phyloP scores from a whole-genome alignment of 1,140 invertebrate genomes.

The Heliconius eleuchia region DNA sequence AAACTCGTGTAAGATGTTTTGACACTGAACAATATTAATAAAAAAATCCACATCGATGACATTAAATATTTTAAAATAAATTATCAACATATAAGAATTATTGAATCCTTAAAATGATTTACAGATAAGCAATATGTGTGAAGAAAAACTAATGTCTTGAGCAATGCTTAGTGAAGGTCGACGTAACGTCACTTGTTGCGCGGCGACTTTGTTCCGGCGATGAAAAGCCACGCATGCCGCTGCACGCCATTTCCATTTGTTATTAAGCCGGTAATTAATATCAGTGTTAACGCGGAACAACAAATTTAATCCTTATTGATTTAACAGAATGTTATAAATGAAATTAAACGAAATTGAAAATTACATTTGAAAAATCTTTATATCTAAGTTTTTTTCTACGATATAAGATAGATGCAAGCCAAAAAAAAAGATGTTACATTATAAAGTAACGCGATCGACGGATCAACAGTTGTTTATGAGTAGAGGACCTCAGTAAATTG shows the following conservation, averaged over 20 bases:
- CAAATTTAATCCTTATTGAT: slow-evolving; percentile 14
- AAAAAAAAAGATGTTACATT: too few species aligned
- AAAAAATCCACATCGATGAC: not conserved
- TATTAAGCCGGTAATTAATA: slow-evolving; percentile 67
- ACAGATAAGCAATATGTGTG: slow-evolving; percentile 19
- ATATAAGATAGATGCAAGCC: too few species aligned
- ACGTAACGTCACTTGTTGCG: slow-evolving; percentile 76
- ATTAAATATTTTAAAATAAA: not conserved
- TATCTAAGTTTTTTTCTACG: not conserved
- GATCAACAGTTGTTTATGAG: too few species aligned
- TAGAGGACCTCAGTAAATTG: too few species aligned
- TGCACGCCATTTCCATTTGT: slow-evolving; percentile 66
- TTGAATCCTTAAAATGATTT: not conserved
- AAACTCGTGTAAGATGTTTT: slow-evolving; percentile 71
- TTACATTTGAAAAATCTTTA: not conserved
- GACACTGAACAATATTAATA: slow-evolving; percentile 34
- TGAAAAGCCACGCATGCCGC: slow-evolving; percentile 72
- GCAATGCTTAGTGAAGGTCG: slow-evolving; percentile 49
- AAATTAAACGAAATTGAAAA: not conserved
- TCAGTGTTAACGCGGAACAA: slow-evolving; percentile 47
- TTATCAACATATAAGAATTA: not conserved
- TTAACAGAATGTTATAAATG: not conserved
- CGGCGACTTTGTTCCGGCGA: slow-evolving; percentile 72
- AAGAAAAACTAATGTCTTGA: slow-evolving; percentile 51
- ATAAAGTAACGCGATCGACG: too few species aligned